phyloP scores from a whole-genome alignment of 1,140 invertebrate species.

The Chionoecetes opilio region DNA sequence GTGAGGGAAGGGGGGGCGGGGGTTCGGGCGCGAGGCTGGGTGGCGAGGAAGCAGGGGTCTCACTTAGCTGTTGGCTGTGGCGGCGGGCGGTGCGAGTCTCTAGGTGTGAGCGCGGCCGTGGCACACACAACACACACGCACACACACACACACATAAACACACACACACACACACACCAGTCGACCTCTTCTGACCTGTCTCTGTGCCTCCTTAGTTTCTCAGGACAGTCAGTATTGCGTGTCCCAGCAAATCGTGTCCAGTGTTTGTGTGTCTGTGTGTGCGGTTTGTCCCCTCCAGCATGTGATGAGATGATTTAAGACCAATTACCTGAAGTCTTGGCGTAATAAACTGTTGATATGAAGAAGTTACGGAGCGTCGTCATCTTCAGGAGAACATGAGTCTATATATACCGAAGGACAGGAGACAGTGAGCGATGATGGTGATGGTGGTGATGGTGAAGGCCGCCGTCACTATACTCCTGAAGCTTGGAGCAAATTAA shows the following conservation, averaged over 20 bases:
- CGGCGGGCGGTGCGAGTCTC: background rate
- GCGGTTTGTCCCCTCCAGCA: background rate
- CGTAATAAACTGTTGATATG: background rate
- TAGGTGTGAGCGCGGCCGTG: background rate
- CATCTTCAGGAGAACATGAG: background rate
- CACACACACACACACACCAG: conserved; percentile 14
- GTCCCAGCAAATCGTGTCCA: no score
- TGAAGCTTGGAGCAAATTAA: background rate
- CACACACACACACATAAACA: background rate
- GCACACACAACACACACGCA: background rate
- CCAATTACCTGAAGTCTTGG: conserved; percentile 28
- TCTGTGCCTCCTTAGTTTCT: no score
- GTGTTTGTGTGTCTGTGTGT: conserved; percentile 2
- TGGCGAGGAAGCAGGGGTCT: background rate
- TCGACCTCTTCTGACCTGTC: background rate
- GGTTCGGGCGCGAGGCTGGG: background rate
- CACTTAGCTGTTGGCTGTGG: background rate
- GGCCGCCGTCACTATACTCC: background rate
- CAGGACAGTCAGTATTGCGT: no score
- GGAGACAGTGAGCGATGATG: background rate
- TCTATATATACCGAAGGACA: no score
- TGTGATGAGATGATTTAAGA: background rate
- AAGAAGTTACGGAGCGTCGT: background rate
- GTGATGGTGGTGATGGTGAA: background rate
- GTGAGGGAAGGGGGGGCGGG: background rate